Percentiles rank a stretch among this genome's conserved stretches.
Conservation (phyloP, 1,140 invertebrate species). For the Theocolax elegans region DNA sequence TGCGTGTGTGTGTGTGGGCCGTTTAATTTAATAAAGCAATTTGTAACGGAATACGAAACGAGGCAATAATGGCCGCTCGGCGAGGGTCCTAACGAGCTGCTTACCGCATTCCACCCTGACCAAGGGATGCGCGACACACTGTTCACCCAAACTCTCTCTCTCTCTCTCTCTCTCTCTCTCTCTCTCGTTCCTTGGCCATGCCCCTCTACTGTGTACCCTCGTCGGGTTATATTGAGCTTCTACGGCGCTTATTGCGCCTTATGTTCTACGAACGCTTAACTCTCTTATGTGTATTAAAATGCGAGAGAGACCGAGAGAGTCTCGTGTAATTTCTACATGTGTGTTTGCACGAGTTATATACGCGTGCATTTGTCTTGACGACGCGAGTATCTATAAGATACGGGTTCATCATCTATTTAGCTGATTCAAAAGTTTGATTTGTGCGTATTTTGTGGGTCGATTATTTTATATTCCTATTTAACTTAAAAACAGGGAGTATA, state of each 20-base stretch:
- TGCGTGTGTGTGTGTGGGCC: constrained; percentile 7
- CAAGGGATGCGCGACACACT: constrained; percentile 15
- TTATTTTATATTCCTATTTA: no score
- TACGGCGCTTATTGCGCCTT: constrained; percentile 36
- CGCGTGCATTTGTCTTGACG: no score
- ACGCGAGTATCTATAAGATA: no score
- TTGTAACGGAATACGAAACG: constrained; percentile 55
- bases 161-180: constrained; percentile 18
- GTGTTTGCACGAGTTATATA: no score
- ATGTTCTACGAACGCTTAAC: constrained; percentile 9
- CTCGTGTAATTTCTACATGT: no score
- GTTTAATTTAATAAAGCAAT: constrained; percentile 45
- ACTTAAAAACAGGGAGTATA: no score
- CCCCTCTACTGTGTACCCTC: neutral
- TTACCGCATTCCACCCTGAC: constrained; percentile 51
- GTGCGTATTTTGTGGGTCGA: no score
- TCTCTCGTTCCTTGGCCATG: constrained; percentile 5
- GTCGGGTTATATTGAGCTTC: neutral
- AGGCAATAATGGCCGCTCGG: constrained; percentile 53
- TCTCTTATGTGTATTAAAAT: neutral
- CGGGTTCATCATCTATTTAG: no score
- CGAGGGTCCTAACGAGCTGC: constrained; percentile 56
- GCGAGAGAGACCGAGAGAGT: no score
- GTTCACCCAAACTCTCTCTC: constrained; percentile 1
- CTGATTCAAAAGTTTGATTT: no score